These are phyloP conservation scores for Eupithecia exiguata DNA, from an alignment of 2,888 invertebrate genomes.

Conservation along the genomic window DNA sequence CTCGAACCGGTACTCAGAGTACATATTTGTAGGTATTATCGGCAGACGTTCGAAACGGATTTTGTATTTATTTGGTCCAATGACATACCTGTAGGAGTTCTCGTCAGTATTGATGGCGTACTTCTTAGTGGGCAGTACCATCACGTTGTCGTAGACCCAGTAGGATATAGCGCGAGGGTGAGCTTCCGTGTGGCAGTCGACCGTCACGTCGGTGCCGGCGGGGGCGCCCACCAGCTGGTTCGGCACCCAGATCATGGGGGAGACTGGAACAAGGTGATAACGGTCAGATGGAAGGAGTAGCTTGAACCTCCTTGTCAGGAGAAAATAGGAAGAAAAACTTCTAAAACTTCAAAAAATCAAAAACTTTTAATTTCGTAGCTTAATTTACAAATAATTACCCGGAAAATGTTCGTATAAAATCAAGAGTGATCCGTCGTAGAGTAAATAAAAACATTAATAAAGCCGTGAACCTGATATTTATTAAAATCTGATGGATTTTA, in stretches of 20 bases:
- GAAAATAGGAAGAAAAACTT: background rate
- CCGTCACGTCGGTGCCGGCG: slow-evolving; percentile 94
- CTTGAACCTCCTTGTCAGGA: too few species aligned
- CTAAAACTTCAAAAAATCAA: too few species aligned
- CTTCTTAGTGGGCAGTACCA: slow-evolving; percentile 95
- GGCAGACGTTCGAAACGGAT: too few species aligned
- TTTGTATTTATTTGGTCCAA: too few species aligned
- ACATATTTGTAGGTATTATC: too few species aligned
- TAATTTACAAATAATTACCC: background rate
- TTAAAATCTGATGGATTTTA: slow-evolving; percentile 5
- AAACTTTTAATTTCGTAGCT: background rate
- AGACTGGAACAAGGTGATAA: slow-evolving; percentile 84
- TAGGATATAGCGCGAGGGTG: slow-evolving; percentile 96
- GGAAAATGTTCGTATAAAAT: background rate
- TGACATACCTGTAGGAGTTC: slow-evolving; percentile 89
- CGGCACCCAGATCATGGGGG: slow-evolving; percentile 97
- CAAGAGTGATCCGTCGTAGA: background rate
- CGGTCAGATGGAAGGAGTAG: background rate
- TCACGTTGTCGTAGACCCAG: slow-evolving; percentile 95
- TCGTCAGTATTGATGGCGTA: slow-evolving; percentile 92
- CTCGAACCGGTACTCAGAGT: too few species aligned
- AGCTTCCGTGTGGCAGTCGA: slow-evolving; percentile 96
- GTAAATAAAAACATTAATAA: slow-evolving; percentile 12
- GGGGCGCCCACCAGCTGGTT: slow-evolving; percentile 97
- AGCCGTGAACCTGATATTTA: background rate